Conservation (phyloP, 2,888 invertebrate genomes). For the Spodoptera exigua region DNA sequence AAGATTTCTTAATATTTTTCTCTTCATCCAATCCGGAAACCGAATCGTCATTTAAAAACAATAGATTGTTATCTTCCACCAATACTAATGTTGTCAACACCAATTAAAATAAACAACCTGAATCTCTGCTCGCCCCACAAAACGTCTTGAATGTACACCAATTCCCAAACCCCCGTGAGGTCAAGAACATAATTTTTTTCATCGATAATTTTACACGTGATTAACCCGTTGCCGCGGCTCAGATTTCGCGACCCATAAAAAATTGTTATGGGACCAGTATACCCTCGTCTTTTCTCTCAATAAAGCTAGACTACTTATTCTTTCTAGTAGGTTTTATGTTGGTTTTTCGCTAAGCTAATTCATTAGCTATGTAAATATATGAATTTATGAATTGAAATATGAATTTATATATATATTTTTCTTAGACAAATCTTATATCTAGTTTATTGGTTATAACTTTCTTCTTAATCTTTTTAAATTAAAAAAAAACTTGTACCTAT, state of each 20-base stretch:
- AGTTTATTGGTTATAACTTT: too few species aligned
- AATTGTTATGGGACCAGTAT: conserved; percentile 49
- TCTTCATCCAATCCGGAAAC: too few species aligned
- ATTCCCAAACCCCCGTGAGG: conserved; percentile 51
- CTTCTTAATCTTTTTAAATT: too few species aligned
- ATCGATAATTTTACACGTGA: conserved; percentile 70
- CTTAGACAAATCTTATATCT: too few species aligned
- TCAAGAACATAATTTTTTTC: conserved; percentile 66
- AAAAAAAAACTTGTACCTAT: too few species aligned
- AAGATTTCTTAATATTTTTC: too few species aligned
- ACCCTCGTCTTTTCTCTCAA: conserved; percentile 32
- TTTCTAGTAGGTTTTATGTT: conserved; percentile 18
- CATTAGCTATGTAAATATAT: conserved; percentile 13
- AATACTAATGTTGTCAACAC: conserved; percentile 20
- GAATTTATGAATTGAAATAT: not conserved
- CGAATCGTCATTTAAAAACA: not conserved
- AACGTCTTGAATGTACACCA: conserved; percentile 15
- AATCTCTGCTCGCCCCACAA: not conserved
- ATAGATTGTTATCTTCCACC: not conserved
- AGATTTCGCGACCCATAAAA: conserved; percentile 71
- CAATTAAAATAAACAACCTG: conserved; percentile 15
- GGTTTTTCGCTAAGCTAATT: too few species aligned
- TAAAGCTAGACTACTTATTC: conserved; percentile 42
- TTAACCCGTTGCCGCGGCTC: conserved; percentile 67
- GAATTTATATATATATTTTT: too few species aligned